Evolutionary conservation across 2,888 invertebrate genomes (phyloP), one percentile per base, ranked within the genome.

Genomic region (Polyommatus icarus): DNA sequence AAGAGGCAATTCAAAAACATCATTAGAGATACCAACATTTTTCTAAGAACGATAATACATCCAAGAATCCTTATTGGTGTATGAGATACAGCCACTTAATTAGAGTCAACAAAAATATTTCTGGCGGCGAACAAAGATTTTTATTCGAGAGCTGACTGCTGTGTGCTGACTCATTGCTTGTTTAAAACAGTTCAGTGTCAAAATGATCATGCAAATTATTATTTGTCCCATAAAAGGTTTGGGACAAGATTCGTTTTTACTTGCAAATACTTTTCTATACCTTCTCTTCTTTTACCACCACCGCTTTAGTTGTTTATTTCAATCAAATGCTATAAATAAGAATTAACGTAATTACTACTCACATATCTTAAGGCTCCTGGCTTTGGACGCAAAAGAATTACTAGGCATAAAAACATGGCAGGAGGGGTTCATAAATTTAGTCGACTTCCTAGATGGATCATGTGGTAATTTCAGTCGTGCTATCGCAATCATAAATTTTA

Each of bases 381-480:
- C 73, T 46, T 40, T 46, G 46, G 73, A 73, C 73, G 3, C 0
- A 59, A 72, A 77, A 73, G n/a, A 59, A 73, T 77, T 73, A 73
- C 73, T 72, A 77, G 57, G 36, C 24, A 73, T 46, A 77, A 71
- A 73, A 73, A 73, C 71, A 59, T 40, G 59, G 40, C 57, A 73
- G 40, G 73, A 57, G 57, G 72, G 15, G 73, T n/a, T 57, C n/a
- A 73, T 73, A 73, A 77, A 59, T 71, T 20, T 76, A 50, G 18
- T 73, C 54, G 20, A 79, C 80, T 79, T 80, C 80, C 80, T 80
- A 80, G 77, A 77, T 77, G 67, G 77, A 79, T 29, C 67, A 71
- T 40, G 67, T 18, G 24, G 61, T 67, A 50, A 67, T 67, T 67
- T 67, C 67, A 50, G 67, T n/a, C 67, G 50, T 24, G n/a, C 40